A percentile compares a stretch with the other conserved stretches of the same genome.
Evolutionary conservation across 2,797 vertebrate species (phyloP).

Genomic region (Eulemur coronatus): DNA sequence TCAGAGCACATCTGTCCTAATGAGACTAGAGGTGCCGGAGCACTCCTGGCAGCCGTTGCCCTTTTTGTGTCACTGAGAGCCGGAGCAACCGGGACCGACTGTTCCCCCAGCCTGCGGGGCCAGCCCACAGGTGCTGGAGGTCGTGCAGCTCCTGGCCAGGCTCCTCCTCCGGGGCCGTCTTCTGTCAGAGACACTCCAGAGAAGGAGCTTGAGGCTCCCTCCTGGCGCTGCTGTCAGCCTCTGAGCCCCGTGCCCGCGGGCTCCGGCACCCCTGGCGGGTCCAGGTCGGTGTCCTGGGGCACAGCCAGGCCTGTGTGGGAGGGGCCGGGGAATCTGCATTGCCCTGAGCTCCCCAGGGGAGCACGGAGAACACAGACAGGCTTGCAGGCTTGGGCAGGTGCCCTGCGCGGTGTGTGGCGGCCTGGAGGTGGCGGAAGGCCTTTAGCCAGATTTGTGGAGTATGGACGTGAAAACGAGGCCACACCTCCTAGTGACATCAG

Average conservation of each 20-base stretch:
- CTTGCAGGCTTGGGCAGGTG: not conserved
- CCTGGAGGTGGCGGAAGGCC: fast-evolving
- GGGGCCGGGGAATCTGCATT: not conserved
- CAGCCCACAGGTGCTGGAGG: not conserved
- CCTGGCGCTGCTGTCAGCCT: too few species aligned
- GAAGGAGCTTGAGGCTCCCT: not conserved
- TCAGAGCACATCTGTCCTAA: not conserved
- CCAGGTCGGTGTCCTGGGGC: fast-evolving
- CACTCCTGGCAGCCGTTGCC: not conserved
- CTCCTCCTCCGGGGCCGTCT: not conserved
- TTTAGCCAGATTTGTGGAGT: too few species aligned
- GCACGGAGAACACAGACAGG: fast-evolving
- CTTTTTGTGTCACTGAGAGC: fast-evolving
- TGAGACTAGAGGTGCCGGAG: not conserved
- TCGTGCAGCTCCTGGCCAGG: too few species aligned
- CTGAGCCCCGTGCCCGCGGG: fast-evolving
- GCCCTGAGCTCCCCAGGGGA: not conserved
- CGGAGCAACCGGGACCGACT: fast-evolving
- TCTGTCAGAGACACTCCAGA: not conserved
- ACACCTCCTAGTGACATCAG: fast-evolving
- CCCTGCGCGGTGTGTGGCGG: not conserved
- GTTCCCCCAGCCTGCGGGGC: not conserved
- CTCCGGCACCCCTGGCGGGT: fast-evolving
- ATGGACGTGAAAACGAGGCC: not conserved
- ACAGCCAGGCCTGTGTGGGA: fast-evolving